Conservation (phyloP, 2,797 vertebrate species). For the Dromococcyx pavoninus region DNA sequence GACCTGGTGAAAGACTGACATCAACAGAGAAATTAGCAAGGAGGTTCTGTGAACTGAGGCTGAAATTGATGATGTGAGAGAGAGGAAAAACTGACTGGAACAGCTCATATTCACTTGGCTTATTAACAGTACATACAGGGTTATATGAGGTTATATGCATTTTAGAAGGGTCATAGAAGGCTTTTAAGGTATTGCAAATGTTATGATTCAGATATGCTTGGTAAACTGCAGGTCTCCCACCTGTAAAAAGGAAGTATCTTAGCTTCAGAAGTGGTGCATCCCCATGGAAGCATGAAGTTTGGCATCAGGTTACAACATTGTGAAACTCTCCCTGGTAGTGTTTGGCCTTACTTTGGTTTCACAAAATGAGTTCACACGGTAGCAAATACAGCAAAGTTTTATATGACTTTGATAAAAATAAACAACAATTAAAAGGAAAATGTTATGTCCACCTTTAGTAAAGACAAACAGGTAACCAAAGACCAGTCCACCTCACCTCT, state of each 20-base stretch:
- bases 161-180: background rate
- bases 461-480: background rate
- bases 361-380: background rate
- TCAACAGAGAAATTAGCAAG: background rate
- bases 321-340: background rate
- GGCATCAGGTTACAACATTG: background rate
- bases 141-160: background rate
- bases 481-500: background rate
- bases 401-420: background rate
- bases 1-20: conserved; percentile 11
- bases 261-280: background rate
- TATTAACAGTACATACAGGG: background rate
- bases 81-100: background rate
- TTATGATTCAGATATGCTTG: background rate
- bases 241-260: background rate
- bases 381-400: background rate
- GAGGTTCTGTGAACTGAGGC: background rate
- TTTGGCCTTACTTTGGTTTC: background rate
- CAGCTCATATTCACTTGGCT: background rate
- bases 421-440: background rate
- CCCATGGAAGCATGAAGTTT: background rate
- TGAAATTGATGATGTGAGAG: background rate
- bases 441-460: background rate
- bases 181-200: background rate
- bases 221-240: background rate